A percentile compares a stretch with the other conserved stretches of the same genome.
phyloP scores from a whole-genome alignment of 2,888 invertebrate genomes.

The Platypus cylindrus region DNA sequence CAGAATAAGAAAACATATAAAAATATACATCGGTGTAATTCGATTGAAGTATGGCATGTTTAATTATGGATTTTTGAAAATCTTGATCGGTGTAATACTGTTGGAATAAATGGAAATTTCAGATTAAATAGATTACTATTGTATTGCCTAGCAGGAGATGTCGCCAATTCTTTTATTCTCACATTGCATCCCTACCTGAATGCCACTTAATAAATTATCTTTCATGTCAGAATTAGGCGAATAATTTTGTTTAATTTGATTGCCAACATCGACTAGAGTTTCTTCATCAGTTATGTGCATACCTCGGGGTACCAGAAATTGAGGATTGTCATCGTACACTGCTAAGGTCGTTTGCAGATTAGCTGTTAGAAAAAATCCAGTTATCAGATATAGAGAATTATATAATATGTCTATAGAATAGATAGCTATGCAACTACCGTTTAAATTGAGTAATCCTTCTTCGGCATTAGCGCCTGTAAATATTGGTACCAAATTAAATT shows the following conservation, averaged over 20 bases:
- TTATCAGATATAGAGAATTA: no score
- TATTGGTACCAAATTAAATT: slow-evolving; percentile 9
- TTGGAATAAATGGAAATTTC: no score
- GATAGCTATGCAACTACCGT: no score
- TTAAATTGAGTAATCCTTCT: slow-evolving; percentile 4
- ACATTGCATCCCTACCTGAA: slow-evolving; percentile 9
- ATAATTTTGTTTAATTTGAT: neutral
- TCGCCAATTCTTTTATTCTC: neutral
- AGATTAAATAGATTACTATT: no score
- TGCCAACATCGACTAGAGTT: slow-evolving; percentile 3
- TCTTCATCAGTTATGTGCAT: slow-evolving; percentile 9
- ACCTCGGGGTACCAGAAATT: slow-evolving; percentile 10
- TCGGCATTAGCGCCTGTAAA: slow-evolving; percentile 12
- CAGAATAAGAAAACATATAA: slow-evolving; percentile 11
- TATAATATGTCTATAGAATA: no score
- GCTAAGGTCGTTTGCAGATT: no score
- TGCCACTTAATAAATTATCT: slow-evolving; percentile 5
- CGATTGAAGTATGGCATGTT: slow-evolving; percentile 11
- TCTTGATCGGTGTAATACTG: slow-evolving; percentile 12
- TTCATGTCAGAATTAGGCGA: neutral
- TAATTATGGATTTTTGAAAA: slow-evolving; percentile 12
- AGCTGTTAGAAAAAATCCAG: no score
- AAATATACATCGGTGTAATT: slow-evolving; percentile 9
- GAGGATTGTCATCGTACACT: slow-evolving; percentile 9
- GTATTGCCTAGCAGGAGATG: no score